Base-by-base conservation (phyloP, 2,113 vertebrate species). In the Prinia subflava region DNA sequence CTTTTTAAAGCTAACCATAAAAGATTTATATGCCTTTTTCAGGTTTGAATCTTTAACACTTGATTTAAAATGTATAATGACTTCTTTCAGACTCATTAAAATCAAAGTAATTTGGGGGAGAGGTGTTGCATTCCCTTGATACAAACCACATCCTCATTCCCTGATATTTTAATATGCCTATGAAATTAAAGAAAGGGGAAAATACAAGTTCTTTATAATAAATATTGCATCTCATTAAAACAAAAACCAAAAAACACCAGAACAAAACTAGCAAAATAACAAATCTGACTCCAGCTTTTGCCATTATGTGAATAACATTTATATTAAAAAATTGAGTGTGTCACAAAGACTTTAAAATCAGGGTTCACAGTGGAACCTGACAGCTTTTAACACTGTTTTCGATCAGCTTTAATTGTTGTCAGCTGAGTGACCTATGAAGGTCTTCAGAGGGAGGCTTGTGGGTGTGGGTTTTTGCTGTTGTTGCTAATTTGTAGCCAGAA, bases 351-450 rank as follows among this genome's bases (percentile, higher is more conserved):
- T 53, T 87, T 27, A 82, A 91, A 46, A 47, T 53, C 49, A 79
- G 30, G 12, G 8, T n/a, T 92, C 62, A 53, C 8, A 80, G 57
- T 83, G 69, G 60, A 92, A 78, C 7, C 14, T 75, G 71, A 27
- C 59, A 90, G 31, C 7, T 95, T 78, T 68, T 27, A 84, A 35
- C 69, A 89, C 23, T 88, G 49, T 88, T 96, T 96, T 97, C 77
- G 95, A 93, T 92, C 30, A 83, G 46, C 91, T 39, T 81, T 97
- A 94, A 95, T 95, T 98, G 55, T 91, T 97, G 49, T 89, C 89
- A 95, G 46, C 81, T 92, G 39, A 90, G 63, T 80, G 63, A 71
- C 85, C 44, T 75, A 17, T 62, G 39, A 47, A 75, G 15, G 4
- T 70, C 88, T 87, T 95, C 90, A 80, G 75, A 39, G 47, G 62